Evolutionary conservation across 2,888 invertebrate species (phyloP).

Genomic region (Eubasilissa splendida): DNA sequence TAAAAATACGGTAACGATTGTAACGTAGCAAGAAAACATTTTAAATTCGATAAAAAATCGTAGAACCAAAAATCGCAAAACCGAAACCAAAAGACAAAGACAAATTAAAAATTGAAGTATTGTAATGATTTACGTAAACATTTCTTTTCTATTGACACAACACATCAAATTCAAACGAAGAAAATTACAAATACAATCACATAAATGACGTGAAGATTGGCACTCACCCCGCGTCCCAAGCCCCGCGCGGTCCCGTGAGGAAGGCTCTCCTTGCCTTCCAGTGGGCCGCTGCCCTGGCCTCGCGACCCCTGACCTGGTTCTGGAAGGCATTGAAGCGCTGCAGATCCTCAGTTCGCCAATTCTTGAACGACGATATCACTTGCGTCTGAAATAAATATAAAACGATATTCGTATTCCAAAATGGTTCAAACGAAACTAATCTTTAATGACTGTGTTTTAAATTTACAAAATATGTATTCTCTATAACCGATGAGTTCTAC

Average conservation of each 20-base stretch:
- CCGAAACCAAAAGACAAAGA: no score
- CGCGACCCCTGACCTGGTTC: conserved; percentile 56
- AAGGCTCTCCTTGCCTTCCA: conserved; percentile 57
- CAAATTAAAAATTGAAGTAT: no score
- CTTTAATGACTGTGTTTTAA: no score
- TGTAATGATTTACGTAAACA: not conserved
- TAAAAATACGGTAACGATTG: no score
- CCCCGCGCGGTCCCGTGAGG: conserved; percentile 59
- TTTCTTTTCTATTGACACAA: not conserved
- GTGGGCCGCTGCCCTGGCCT: conserved; percentile 55
- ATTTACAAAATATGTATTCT: no score
- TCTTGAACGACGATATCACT: conserved; percentile 54
- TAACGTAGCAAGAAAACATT: no score
- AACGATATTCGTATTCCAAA: not conserved
- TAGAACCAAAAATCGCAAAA: no score
- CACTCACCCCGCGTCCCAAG: conserved; percentile 60
- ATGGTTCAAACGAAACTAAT: no score
- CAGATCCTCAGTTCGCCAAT: conserved; percentile 55
- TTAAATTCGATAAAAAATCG: no score
- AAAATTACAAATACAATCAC: not conserved
- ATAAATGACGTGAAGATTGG: not conserved
- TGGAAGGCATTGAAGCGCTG: conserved; percentile 57
- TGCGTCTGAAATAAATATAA: conserved; percentile 56
- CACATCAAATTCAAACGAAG: not conserved
- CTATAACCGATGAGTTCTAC: no score